Evolutionary conservation across 2,113 vertebrate genomes (phyloP).

Genomic region (Okapia johnstoni): DNA sequence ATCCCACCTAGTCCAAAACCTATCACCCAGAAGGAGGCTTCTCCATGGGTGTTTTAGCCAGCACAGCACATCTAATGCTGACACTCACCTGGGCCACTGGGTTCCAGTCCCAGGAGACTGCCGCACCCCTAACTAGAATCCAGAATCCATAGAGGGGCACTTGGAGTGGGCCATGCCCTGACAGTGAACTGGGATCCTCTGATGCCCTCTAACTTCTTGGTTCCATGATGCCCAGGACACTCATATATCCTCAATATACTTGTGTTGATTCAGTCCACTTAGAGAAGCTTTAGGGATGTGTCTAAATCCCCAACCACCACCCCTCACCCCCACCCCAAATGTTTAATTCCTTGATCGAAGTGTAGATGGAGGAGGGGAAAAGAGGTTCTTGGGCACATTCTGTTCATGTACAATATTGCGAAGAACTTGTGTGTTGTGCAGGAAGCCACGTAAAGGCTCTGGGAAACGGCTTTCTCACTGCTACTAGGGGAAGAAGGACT

Average conservation of each 20-base stretch:
- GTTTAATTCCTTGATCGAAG: background rate
- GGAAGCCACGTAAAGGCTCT: background rate
- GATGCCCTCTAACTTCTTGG: background rate
- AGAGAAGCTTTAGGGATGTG: background rate
- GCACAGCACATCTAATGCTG: background rate
- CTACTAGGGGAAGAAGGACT: constrained; percentile 2
- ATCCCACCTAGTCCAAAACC: background rate
- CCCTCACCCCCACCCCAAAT: background rate
- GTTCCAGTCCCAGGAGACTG: background rate
- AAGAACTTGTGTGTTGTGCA: background rate
- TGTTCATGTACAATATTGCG: background rate
- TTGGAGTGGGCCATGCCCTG: background rate
- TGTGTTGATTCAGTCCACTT: background rate
- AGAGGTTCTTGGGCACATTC: background rate
- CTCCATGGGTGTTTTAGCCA: background rate
- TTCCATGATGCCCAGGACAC: background rate
- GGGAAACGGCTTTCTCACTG: background rate
- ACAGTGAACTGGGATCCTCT: constrained; percentile 1
- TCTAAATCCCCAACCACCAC: background rate
- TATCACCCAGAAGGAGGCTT: background rate
- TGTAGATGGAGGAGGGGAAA: background rate
- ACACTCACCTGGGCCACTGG: background rate
- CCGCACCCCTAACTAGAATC: background rate
- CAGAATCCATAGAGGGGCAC: background rate
- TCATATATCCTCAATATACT: background rate